Conservation (phyloP, 2,113 vertebrate species). For the Brachyhypopomus gauderio region DNA sequence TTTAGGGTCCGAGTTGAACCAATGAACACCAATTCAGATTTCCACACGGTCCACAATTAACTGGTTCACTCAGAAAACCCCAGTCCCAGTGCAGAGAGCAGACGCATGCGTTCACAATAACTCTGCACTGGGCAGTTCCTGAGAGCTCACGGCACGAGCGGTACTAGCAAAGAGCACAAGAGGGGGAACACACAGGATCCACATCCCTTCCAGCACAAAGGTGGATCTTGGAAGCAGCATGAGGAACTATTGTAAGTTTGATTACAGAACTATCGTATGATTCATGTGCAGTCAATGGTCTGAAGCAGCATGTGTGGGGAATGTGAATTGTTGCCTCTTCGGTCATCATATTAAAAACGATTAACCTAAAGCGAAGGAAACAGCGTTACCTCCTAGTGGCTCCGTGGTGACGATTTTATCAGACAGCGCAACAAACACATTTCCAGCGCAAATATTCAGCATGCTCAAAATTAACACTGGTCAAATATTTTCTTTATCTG, state of each 20-base stretch:
- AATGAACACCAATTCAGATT: background rate
- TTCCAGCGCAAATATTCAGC: background rate
- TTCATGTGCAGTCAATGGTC: too few species aligned
- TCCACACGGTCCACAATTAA: background rate
- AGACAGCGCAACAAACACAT: background rate
- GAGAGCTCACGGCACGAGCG: background rate
- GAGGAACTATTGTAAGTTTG: background rate
- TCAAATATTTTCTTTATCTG: background rate
- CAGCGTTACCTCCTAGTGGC: background rate
- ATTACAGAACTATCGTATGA: too few species aligned
- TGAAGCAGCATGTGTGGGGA: background rate
- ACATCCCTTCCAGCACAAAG: background rate
- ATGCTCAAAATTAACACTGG: background rate
- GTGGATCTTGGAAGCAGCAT: background rate
- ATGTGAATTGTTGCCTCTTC: background rate
- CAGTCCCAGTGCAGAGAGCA: background rate
- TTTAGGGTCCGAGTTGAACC: background rate
- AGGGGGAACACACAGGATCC: background rate
- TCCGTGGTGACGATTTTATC: background rate
- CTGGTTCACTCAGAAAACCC: slow-evolving; percentile 2
- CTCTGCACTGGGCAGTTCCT: too few species aligned
- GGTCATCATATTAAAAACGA: background rate
- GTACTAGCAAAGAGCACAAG: background rate
- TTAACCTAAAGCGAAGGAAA: background rate
- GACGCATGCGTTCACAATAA: background rate